Evolutionary conservation across 2,113 vertebrate genomes (phyloP), one percentile per base, ranked within the genome.

Genomic region (Octodon degus): DNA sequence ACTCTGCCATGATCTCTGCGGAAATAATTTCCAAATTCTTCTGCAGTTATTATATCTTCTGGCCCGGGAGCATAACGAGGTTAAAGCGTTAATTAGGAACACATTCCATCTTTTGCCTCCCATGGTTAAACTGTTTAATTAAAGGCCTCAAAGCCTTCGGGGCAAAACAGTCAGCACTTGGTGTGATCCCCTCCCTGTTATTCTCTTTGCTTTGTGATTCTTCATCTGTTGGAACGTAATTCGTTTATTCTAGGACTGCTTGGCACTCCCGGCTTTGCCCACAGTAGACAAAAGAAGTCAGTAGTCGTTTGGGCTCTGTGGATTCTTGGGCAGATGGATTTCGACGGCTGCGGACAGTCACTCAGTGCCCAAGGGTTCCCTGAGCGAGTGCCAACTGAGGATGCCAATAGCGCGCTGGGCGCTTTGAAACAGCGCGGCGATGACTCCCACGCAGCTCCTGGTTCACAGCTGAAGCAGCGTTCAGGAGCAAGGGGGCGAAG

Each of bases 71-170:
- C 63, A 79, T 88, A 97, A 90, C 93, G 84, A 91, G 89, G 90
- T 91, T 67, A 96, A 91, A 96, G 32, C 80, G 96, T 95, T 96
- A 98, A 98, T 97, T 97, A 98, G 34, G 94, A 96, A 79, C 58
- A 90, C 96, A 97, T 96, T 98, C 97, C 93, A 95, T 79, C 65
- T 92, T 62, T 77, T 97, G 58, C 74, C 82, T 97, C 94, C 85
- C 86, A 67, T 72, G 82, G 93, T 85, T 40, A 96, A 97, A 96
- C 83, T 93, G 58, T 79, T 95, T 97, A 97, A 98, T 97, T 97
- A 97, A 90, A 90, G 96, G 50, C 62, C 95, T 96, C 89, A 47
- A 85, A 95, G 86, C 37, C 87, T 98, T 96, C 96, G 68, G 81
- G 91, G 76, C 90, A 97, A 98, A 98, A 94, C 62, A 97, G 7